Base-by-base conservation (phyloP, 2,888 invertebrate species). In the Heliconius ethilla region DNA sequence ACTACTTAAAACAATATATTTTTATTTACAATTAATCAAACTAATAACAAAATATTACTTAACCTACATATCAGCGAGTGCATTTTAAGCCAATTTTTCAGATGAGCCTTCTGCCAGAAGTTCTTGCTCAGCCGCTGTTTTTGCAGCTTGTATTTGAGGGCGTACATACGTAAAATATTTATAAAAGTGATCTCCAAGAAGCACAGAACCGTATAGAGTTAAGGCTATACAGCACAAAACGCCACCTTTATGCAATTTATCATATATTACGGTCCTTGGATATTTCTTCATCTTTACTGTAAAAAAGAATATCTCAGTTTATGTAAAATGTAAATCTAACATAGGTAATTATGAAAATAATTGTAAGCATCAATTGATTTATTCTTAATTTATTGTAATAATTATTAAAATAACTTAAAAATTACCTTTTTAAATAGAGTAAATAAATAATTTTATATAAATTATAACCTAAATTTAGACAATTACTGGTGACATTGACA, bases 81-180 rank as follows among this genome's bases (percentile, higher is more conserved):
- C 63, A 33, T 59, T 80, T 88, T 85, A 83, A 69, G 86, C 81
- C 76, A 91, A 82, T 85, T 88, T 91, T 62, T 94, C 92, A 22
- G 91, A 88, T 33, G 94, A 86, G 62, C 95, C 95, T 89, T 95
- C 95, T 4, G 89, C 84, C 69, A 95, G 84, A 2, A 95, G 86
- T 84, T 95, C 95, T 79, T 88, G 85, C 82, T 95, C 89, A 10
- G 92, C 90, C 6, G 90, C 89, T 78, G 86, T 87, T 76, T 89
- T 89, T 1, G 87, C 83, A n/a, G 92, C 89, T 78, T 90, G 85
- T 76, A 91, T 87, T 82, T 88, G 89, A 2, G 95, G 95, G 82
- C 89, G 89, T 2, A 94, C 88, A 84, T 95, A 89, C 79, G 85
- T 89, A 77, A 88, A 89, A 83, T 95, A 95, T 74, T 92, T 87